These are phyloP conservation scores for Drosophila recens DNA, from an alignment of 2,888 invertebrate genomes.

Conservation along the genomic window DNA sequence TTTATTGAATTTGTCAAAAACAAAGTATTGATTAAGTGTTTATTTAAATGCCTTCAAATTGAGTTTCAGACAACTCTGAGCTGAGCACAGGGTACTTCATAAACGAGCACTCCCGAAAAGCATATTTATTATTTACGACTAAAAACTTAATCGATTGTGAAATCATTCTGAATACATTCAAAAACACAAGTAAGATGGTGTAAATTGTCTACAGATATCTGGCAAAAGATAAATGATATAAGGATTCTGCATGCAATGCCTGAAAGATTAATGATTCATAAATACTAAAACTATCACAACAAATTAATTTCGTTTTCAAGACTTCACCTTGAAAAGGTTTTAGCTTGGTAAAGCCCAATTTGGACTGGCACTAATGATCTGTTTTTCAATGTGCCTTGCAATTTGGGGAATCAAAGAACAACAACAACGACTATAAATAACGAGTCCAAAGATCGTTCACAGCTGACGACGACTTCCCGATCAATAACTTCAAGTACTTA, in stretches of 20 bases:
- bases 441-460: conserved; percentile 10
- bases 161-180: neutral
- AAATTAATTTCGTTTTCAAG: neutral
- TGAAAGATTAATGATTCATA: conserved; percentile 29
- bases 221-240: conserved; percentile 10
- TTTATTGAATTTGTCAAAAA: neutral
- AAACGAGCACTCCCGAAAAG: neutral
- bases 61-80: neutral
- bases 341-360: conserved; percentile 8
- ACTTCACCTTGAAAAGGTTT: conserved; percentile 13
- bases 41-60: neutral
- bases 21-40: neutral
- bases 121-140: neutral
- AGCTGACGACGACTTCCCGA: conserved; percentile 8
- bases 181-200: conserved; percentile 2
- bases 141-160: neutral
- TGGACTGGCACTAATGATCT: conserved; percentile 12
- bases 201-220: neutral
- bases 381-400: neutral
- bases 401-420: conserved; percentile 16
- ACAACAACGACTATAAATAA: neutral
- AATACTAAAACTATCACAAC: neutral
- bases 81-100: neutral
- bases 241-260: neutral
- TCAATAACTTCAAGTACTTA: conserved; percentile 7